These are phyloP conservation scores for Agapostemon virescens DNA, from an alignment of 2,888 invertebrate species.

Conservation along the genomic window DNA sequence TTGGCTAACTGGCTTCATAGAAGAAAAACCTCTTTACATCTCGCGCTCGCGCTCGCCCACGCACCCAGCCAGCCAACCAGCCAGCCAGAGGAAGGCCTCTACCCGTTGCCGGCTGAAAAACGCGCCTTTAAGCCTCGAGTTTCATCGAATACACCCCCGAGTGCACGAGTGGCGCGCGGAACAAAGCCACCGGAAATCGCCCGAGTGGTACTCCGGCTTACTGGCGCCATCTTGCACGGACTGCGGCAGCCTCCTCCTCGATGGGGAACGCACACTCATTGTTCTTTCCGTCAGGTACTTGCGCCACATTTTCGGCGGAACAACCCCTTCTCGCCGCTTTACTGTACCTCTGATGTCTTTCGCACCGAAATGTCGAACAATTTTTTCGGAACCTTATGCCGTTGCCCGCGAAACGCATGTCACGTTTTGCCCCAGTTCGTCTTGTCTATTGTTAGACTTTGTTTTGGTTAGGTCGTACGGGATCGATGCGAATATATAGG, in stretches of 20 bases:
- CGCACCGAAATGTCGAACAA: neutral
- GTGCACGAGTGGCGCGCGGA: conserved; percentile 60
- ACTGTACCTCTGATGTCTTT: neutral
- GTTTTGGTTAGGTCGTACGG: neutral
- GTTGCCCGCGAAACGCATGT: neutral
- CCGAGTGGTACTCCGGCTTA: conserved; percentile 63
- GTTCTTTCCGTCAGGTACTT: conserved; percentile 55
- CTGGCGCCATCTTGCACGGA: conserved; percentile 64
- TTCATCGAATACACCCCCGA: conserved; percentile 62
- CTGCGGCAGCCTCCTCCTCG: conserved; percentile 40
- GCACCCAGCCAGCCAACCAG: conserved; percentile 6
- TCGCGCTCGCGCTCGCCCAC: conserved; percentile 45
- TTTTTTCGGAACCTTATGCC: neutral
- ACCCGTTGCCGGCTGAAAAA: conserved; percentile 48
- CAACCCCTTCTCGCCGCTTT: conserved; percentile 1
- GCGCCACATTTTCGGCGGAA: conserved; percentile 35
- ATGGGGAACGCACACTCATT: conserved; percentile 55
- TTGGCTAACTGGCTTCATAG: conserved; percentile 70
- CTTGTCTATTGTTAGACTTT: neutral
- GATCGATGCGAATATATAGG: neutral
- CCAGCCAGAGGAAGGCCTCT: conserved; percentile 11
- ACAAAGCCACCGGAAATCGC: conserved; percentile 68
- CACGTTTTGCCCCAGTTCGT: neutral
- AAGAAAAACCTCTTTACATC: conserved; percentile 64
- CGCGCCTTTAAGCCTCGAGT: conserved; percentile 60